phyloP scores from a whole-genome alignment of 2,888 invertebrate genomes.

The Pogonocherus hispidulus region DNA sequence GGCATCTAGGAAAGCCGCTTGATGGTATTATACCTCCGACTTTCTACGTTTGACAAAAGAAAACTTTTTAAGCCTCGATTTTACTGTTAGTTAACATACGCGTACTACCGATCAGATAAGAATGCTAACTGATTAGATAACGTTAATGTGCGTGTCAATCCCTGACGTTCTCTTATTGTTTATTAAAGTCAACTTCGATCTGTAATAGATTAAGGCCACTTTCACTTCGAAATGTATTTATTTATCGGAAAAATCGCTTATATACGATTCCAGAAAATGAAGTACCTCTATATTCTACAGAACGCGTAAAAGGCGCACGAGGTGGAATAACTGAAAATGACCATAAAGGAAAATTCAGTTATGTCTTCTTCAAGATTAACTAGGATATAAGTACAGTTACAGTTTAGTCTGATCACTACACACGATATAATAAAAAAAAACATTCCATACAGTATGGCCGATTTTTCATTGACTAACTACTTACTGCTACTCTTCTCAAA shows the following conservation, averaged over 20 bases:
- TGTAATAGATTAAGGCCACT: conserved; percentile 10
- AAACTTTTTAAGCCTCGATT: background rate
- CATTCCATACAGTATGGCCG: too few relatives aligned
- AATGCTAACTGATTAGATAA: conserved; percentile 20
- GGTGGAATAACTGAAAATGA: conserved; percentile 20
- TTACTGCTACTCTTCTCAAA: too few relatives aligned
- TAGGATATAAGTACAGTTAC: too few relatives aligned
- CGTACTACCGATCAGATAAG: conserved; percentile 14
- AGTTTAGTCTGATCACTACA: too few relatives aligned
- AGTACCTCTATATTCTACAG: conserved; percentile 1
- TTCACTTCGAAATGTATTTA: conserved; percentile 13
- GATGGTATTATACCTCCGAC: background rate
- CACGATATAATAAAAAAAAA: too few relatives aligned
- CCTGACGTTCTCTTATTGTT: conserved; percentile 14
- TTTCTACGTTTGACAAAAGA: conserved; percentile 19
- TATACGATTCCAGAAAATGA: background rate
- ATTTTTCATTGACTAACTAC: too few relatives aligned
- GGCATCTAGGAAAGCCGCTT: background rate
- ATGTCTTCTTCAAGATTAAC: too few relatives aligned
- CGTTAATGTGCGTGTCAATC: conserved; percentile 17
- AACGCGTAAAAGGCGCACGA: background rate
- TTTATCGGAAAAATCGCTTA: background rate
- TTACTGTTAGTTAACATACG: conserved; percentile 8
- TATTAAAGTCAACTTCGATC: conserved; percentile 14
- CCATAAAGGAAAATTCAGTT: background rate